Percentiles rank a stretch among this genome's conserved stretches.
These are phyloP conservation scores for Sinosuthora webbiana DNA, from an alignment of 2,113 vertebrate species.

Conservation along the genomic window DNA sequence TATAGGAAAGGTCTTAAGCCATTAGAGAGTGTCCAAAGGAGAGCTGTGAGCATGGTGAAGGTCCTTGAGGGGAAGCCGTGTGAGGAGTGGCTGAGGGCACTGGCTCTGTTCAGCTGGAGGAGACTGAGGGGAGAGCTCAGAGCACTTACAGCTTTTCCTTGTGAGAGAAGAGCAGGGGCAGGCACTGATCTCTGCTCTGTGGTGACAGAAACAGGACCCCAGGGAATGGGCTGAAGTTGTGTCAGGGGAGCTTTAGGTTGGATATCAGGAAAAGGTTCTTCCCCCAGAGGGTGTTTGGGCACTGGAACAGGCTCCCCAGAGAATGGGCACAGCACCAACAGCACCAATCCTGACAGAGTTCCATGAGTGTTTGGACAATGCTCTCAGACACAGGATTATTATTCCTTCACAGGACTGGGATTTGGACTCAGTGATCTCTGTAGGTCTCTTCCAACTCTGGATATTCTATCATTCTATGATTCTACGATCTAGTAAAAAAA, in stretches of 20 bases:
- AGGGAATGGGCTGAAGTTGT: fast-evolving
- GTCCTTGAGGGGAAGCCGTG: fast-evolving
- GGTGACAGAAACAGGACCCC: fast-evolving
- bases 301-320: background rate
- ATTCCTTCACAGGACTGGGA: background rate
- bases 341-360: fast-evolving
- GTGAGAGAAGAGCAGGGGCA: background rate
- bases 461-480: background rate
- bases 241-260: background rate
- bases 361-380: fast-evolving
- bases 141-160: fast-evolving
- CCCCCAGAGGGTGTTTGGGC: background rate
- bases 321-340: background rate
- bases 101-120: background rate
- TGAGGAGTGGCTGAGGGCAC: background rate
- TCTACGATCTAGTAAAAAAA: background rate
- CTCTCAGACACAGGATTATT: fast-evolving
- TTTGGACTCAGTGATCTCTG: background rate
- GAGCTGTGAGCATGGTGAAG: fast-evolving
- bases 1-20: fast-evolving
- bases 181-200: background rate
- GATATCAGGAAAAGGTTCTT: background rate
- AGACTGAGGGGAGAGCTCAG: background rate
- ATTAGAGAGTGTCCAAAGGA: background rate
- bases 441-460: background rate